Conservation (phyloP, 2,797 vertebrate species). For the Tapirus indicus region DNA sequence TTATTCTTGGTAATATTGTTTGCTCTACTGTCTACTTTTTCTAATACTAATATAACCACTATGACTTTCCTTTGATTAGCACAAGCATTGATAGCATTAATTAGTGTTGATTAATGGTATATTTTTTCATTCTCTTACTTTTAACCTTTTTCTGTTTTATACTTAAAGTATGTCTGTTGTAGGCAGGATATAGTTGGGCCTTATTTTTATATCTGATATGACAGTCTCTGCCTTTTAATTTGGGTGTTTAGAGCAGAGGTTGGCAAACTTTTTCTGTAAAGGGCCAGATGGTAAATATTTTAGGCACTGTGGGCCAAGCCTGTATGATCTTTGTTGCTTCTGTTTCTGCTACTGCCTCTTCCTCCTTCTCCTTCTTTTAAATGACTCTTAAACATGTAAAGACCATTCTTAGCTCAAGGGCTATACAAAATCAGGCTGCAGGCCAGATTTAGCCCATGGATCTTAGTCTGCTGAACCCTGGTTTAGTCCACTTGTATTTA, state of each 20-base stretch:
- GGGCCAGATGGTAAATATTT: background rate
- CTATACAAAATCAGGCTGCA: background rate
- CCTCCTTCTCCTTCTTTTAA: background rate
- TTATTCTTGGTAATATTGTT: background rate
- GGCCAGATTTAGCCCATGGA: background rate
- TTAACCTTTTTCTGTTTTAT: background rate
- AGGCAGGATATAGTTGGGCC: background rate
- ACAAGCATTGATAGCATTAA: background rate
- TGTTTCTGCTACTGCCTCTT: background rate
- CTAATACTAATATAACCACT: background rate
- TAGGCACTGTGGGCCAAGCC: background rate
- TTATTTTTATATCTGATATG: background rate
- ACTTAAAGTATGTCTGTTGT: background rate
- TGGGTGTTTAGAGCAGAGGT: background rate
- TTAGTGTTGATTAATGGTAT: background rate
- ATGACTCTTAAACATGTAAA: background rate
- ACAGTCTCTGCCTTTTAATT: background rate
- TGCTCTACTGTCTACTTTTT: background rate
- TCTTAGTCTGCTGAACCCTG: background rate
- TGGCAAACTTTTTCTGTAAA: background rate
- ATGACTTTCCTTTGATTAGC: background rate
- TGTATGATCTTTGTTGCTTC: background rate
- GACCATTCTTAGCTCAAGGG: background rate
- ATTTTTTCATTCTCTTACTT: constrained; percentile 1
- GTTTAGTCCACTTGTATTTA: background rate